phyloP scores from a whole-genome alignment of 2,113 vertebrate species.

The Indicator indicator region DNA sequence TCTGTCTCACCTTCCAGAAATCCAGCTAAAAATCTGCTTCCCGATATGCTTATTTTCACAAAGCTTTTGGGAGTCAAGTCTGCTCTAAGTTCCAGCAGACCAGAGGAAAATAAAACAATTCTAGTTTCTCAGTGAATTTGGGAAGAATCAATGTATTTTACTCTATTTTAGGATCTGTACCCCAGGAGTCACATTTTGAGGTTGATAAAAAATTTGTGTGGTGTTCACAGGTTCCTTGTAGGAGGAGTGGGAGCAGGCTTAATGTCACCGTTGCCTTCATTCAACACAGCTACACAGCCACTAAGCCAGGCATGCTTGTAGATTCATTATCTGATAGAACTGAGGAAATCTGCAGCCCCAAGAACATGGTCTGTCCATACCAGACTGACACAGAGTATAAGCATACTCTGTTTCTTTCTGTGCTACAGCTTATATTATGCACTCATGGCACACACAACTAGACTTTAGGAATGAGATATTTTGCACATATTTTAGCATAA shows the following conservation, averaged over 20 bases:
- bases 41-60: not conserved
- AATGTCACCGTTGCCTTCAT: not conserved
- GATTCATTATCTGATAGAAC: not conserved
- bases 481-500: not conserved
- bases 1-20: not conserved
- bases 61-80: not conserved
- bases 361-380: not conserved
- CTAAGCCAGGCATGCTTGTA: not conserved
- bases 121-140: not conserved
- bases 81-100: not conserved
- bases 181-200: not conserved
- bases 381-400: not conserved
- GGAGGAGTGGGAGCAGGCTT: not conserved
- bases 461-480: not conserved
- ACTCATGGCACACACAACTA: not conserved
- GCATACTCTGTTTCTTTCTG: not conserved
- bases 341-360: not conserved
- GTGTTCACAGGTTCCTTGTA: not conserved
- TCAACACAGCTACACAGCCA: not conserved
- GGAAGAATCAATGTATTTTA: not conserved
- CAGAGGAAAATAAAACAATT: not conserved
- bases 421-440: not conserved
- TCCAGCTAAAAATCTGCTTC: not conserved
- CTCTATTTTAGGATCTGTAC: not conserved
- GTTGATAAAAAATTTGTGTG: not conserved